Conservation (phyloP, 2,888 invertebrate species). For the Noctua comes region DNA sequence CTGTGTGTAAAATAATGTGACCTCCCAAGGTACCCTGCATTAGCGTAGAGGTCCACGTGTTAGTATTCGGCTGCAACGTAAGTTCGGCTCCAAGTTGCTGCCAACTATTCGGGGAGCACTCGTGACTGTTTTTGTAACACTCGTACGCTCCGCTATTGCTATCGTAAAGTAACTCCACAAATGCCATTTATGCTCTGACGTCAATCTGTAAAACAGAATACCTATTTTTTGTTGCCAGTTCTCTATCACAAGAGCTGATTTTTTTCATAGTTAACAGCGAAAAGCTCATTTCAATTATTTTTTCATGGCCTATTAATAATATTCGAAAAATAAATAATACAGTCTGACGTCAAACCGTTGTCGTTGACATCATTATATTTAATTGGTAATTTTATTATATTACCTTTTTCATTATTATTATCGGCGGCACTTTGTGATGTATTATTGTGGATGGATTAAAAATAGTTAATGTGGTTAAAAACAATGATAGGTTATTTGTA, state of each 20-base stretch:
- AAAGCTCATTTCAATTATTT: slow-evolving; percentile 32
- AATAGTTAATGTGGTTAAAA: slow-evolving; percentile 15
- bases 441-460: slow-evolving; percentile 24
- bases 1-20: not conserved
- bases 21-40: not conserved
- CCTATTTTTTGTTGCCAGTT: slow-evolving; percentile 45
- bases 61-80: too few species aligned
- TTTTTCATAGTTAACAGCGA: slow-evolving; percentile 23
- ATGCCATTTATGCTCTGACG: slow-evolving; percentile 64
- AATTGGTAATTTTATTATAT: slow-evolving; percentile 30
- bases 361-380: slow-evolving; percentile 47
- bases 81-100: not conserved
- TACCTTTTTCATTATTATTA: slow-evolving; percentile 16
- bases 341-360: slow-evolving; percentile 59
- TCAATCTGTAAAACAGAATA: slow-evolving; percentile 59
- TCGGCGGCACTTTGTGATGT: slow-evolving; percentile 12
- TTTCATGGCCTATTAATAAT: slow-evolving; percentile 42
- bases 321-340: slow-evolving; percentile 37
- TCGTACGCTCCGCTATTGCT: slow-evolving; percentile 25
- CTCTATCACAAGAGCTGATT: slow-evolving; percentile 42
- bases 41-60: slow-evolving; percentile 8
- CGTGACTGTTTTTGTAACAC: slow-evolving; percentile 31
- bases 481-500: slow-evolving; percentile 16
- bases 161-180: slow-evolving; percentile 53
- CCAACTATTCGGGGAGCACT: slow-evolving; percentile 12